Base-by-base conservation (phyloP, 2,888 invertebrate genomes). In the Lamellibrachia columna region DNA sequence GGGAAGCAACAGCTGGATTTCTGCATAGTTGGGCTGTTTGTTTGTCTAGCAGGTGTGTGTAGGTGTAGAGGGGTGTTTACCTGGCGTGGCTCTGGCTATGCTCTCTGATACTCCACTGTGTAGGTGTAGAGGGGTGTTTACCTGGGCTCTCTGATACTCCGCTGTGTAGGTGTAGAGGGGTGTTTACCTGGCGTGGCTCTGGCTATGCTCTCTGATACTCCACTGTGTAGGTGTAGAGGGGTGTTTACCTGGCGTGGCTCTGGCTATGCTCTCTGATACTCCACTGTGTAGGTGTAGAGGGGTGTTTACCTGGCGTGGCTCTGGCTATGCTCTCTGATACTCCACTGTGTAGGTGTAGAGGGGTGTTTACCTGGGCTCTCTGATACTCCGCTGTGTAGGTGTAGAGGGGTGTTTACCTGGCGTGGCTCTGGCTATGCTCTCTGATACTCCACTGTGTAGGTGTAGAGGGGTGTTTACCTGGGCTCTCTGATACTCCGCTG, bases 41-140 rank as follows among this genome's bases (percentile, higher is more conserved):
- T 75, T 75, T 75, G 75, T 75, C 15, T 75, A 75, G 75, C 75
- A 75, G 75, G 75, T 75, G 75, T 75, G 75, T 75, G 75, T 75
- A 75, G 75, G 75, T 75, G 22, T 75, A 15, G 6, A 75, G 15
- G 22, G 75, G 15, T 75, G 22, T 75, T 22, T 75, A 22, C 9
- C 75, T 75, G 75, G 15, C 75, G 22, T 75, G 15, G 75, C 75
- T 75, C 75, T 22, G n/a, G 22, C 22, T 75, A 75, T 22, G n/a
- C 22, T 11, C 15, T 75, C 75, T n/a, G 6, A 2, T 75, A 75
- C 75, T 75, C 40, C 40, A 1, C 40, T 40, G 40, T 40, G 40
- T 40, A 40, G 40, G 40, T 40, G 40, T 40, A 40, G 40, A 40
- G 40, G 40, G 40, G 40, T 40, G 40, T 40, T 40, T 40, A 40